phyloP scores from a whole-genome alignment of 2,113 vertebrate species.

The Catharus bicknelli region DNA sequence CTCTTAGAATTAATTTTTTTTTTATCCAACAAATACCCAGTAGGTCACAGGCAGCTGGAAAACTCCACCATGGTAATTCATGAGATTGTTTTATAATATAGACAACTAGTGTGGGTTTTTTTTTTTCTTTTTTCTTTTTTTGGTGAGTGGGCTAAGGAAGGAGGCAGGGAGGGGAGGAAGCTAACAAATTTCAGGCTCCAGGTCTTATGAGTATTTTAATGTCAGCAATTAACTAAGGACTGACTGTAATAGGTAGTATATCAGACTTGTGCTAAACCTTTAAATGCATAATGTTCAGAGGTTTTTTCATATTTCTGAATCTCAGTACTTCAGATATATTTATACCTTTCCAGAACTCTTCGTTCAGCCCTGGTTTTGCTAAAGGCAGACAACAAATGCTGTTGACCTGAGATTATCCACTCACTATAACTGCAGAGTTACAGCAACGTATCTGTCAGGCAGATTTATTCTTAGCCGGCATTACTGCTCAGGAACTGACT shows the following conservation, averaged over 20 bases:
- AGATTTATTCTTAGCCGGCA: neutral
- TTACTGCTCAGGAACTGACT: neutral
- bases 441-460: neutral
- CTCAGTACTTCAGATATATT: neutral
- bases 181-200: neutral
- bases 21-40: neutral
- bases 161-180: neutral
- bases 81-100: neutral
- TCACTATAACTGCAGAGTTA: neutral
- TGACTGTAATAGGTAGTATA: neutral
- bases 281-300: neutral
- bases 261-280: neutral
- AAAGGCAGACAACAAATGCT: neutral
- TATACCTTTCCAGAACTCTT: neutral
- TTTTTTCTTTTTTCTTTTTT: neutral
- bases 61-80: neutral
- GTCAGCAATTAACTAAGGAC: neutral
- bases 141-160: neutral
- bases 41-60: neutral
- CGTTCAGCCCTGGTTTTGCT: neutral
- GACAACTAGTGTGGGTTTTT: neutral
- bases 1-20: neutral
- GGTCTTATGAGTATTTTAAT: neutral
- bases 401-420: neutral
- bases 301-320: neutral